These are phyloP conservation scores for Caretta caretta DNA, from an alignment of 2,113 vertebrate species.

Conservation along the genomic window DNA sequence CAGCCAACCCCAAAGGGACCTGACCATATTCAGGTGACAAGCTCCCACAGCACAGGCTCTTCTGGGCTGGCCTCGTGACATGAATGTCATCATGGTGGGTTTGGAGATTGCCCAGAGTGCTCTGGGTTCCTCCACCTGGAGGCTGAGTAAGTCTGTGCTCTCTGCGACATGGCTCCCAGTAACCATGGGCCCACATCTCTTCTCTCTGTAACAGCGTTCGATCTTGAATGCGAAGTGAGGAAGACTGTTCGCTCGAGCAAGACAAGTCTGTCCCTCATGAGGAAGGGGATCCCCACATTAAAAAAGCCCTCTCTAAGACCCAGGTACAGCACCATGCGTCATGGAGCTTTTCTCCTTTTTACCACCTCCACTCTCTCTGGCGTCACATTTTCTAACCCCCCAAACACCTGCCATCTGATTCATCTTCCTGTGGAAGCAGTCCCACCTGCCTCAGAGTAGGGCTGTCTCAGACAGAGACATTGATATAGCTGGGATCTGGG, in stretches of 20 bases:
- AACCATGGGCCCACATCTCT: background rate
- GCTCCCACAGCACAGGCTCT: background rate
- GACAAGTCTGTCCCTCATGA: background rate
- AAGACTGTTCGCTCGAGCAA: background rate
- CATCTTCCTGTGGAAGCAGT: background rate
- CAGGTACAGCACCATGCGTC: constrained; percentile 50
- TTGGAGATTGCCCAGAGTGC: background rate
- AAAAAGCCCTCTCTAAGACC: constrained; percentile 47
- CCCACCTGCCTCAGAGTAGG: background rate
- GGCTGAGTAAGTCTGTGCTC: background rate
- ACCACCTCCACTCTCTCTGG: background rate
- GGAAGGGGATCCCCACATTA: fast-evolving
- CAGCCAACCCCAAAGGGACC: background rate
- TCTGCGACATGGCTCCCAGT: background rate
- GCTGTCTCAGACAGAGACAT: background rate
- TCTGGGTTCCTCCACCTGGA: background rate
- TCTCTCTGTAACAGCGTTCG: background rate
- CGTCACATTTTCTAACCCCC: background rate
- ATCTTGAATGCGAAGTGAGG: background rate
- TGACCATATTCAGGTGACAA: fast-evolving
- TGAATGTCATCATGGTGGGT: background rate
- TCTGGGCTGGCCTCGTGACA: background rate
- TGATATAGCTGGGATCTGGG: background rate
- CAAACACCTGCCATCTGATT: background rate
- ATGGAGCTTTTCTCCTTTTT: background rate